Conservation (phyloP, 2,888 invertebrate species). For the Napeogenes sylphis region DNA sequence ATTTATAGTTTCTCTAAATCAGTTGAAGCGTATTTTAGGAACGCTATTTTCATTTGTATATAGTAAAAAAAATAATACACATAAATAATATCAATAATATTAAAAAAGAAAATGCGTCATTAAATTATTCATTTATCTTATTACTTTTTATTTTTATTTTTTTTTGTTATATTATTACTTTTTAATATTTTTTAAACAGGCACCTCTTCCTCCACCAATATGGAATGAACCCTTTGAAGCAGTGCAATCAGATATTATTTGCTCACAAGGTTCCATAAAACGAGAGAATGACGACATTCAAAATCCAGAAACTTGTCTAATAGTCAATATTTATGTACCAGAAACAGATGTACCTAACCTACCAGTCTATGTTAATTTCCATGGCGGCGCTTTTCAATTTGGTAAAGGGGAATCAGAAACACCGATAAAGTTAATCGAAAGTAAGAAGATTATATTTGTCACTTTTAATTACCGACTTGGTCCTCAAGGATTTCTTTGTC, state of each 20-base stretch:
- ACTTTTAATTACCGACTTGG: constrained; percentile 51
- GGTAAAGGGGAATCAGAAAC: constrained; percentile 41
- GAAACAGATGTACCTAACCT: constrained; percentile 30
- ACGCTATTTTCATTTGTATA: too few relatives aligned
- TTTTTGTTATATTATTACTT: too few relatives aligned
- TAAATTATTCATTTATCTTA: too few relatives aligned
- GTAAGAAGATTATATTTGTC: constrained; percentile 40
- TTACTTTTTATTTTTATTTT: too few relatives aligned
- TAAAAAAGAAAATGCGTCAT: too few relatives aligned
- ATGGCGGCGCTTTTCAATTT: constrained; percentile 58
- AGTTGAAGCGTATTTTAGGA: too few relatives aligned
- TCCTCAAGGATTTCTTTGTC: constrained; percentile 45
- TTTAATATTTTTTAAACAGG: constrained; percentile 26
- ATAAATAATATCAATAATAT: too few relatives aligned
- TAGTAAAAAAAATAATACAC: too few relatives aligned
- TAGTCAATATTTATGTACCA: constrained; percentile 35
- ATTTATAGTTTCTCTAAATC: too few relatives aligned
- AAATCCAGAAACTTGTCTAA: constrained; percentile 31
- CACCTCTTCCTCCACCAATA: constrained; percentile 40
- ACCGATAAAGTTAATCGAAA: constrained; percentile 35
- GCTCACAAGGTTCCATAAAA: constrained; percentile 35
- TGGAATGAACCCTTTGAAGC: constrained; percentile 40
- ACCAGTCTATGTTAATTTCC: constrained; percentile 57
- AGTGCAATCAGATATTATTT: constrained; percentile 32
- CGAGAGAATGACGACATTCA: neutral